Percentiles rank a stretch among this genome's conserved stretches.
Conservation (phyloP, 2,113 vertebrate genomes). For the Cepphus grylle region DNA sequence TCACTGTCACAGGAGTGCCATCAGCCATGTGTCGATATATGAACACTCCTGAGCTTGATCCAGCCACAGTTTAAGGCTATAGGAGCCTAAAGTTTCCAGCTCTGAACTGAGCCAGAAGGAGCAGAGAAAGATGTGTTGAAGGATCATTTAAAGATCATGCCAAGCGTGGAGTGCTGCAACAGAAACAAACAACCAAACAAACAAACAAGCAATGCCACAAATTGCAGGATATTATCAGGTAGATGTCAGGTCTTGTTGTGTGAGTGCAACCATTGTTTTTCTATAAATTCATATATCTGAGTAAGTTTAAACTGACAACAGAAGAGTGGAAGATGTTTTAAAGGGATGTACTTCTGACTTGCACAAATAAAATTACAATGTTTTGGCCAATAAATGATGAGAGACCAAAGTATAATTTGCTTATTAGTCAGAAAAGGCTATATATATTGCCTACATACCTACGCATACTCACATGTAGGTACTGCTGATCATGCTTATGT, state of each 20-base stretch:
- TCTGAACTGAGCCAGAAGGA: background rate
- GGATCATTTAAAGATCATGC: background rate
- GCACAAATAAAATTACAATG: background rate
- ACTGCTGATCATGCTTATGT: background rate
- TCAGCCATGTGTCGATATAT: fast-evolving
- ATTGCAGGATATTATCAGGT: background rate
- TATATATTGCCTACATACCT: background rate
- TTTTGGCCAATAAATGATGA: background rate
- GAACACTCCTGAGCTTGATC: background rate
- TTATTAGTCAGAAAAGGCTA: background rate
- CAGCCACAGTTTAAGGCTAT: background rate
- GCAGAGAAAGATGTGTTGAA: background rate
- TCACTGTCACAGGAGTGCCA: background rate
- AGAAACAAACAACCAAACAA: background rate
- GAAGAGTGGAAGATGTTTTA: background rate
- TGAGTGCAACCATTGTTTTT: background rate
- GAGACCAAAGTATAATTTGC: background rate
- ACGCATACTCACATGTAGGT: background rate
- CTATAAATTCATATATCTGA: background rate
- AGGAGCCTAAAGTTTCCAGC: background rate
- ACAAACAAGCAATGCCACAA: background rate
- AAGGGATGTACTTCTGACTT: background rate
- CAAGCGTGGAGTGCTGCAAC: background rate
- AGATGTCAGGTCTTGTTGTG: background rate
- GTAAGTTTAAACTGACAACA: background rate